Evolutionary conservation across 2,797 vertebrate genomes (phyloP).

Genomic region (Leptodactylus fallax): DNA sequence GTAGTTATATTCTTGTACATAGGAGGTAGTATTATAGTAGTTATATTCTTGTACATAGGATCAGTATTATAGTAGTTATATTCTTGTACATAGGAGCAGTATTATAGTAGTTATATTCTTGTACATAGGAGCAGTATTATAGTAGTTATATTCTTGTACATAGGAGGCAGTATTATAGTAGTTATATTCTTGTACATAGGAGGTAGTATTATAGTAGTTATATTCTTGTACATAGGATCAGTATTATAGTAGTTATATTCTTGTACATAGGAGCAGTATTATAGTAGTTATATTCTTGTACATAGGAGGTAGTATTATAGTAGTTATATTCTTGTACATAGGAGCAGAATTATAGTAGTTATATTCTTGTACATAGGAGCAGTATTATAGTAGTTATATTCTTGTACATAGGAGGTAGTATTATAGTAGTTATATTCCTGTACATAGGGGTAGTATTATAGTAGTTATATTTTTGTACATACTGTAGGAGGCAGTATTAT

Average conservation of each 20-base stretch:
- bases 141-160: slow-evolving; percentile 2
- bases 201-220: background rate
- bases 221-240: too few relatives aligned
- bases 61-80: background rate
- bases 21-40: too few relatives aligned
- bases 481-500: background rate
- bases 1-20: too few relatives aligned
- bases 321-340: too few relatives aligned
- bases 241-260: background rate
- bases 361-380: too few relatives aligned
- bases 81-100: background rate
- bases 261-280: background rate
- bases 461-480: background rate
- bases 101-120: background rate
- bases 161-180: background rate
- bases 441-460: background rate
- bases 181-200: background rate
- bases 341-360: too few relatives aligned
- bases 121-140: background rate
- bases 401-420: too few relatives aligned
- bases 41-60: too few relatives aligned
- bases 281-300: too few relatives aligned
- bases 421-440: too few relatives aligned
- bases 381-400: background rate
- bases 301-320: too few relatives aligned